Base-by-base conservation (phyloP, 2,888 invertebrate genomes). In the Agrochola lota region DNA sequence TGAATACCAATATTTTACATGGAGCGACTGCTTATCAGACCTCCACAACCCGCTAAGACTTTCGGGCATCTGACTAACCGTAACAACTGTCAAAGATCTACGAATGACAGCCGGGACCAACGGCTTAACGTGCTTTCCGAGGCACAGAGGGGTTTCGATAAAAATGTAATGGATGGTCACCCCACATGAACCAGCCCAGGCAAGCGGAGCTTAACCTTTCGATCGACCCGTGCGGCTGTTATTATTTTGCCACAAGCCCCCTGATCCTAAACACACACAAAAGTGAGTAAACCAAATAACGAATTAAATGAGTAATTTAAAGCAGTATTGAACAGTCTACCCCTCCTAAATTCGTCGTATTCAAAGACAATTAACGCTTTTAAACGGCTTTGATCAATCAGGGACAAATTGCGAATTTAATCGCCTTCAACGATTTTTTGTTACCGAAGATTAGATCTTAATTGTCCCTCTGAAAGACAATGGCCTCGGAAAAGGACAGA, bases 301-400 rank as follows among this genome's bases (percentile, higher is more conserved):
- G 11, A 30, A 30, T n/a, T 11, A 40, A 68, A 43, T 69, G 11
- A 11, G 17, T 43, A 1, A 46, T 57, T 30, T 17, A 43, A 26
- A 43, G 17, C 15, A 5, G 2, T 12, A 57, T 71, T 70, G 3
- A 52, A 40, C 52, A 9, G 9, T 55, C 5, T 23, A 26, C 26
- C 17, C 23, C n/a, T 40, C 57, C 17, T 30, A 59, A 26, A 76
- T 76, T 66, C 1, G 4, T 6, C 6, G 3, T 66, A 76, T 76
- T 76, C 76, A 77, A 49, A 57, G 26, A 17, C 17, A 30, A n/a
- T 77, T 59, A 77, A 49, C 1, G 64, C 23, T n/a, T 26, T 12
- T 60, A n/a, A 26, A 12, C 20, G 8, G 17, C 68, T 77, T 77
- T 70, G 52, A 52, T 70, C 23, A 70, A 78, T 69, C 15, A 77